Evolutionary conservation across 1,140 invertebrate species (phyloP), one percentile per base, ranked within the genome.

Genomic region (Oryctes rhinoceros): DNA sequence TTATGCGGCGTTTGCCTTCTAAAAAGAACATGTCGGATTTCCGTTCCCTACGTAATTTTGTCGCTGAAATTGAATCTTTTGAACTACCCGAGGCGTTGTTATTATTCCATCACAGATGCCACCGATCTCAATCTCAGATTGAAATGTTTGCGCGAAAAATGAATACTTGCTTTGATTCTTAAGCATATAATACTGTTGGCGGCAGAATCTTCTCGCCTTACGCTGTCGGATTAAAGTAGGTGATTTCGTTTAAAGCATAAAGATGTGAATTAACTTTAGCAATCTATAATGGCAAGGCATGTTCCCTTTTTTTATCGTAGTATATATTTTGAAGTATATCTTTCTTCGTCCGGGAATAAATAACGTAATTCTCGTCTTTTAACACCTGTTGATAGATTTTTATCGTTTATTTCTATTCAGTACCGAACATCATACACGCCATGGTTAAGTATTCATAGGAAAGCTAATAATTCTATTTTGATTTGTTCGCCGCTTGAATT

Each of bases 21-120:
- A 71, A 71, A 71, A 71, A 71, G 65, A 71, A 37, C 24, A 71
- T 1, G 35, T 13, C 65, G 20, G 18, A 71, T 71, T 71, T 71
- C 65, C 65, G 20, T 71, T 71, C 65, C 65, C 24, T 71, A 30
- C 35, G 24, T 37, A 37, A 71, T 71, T 71, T 24, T 24, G 24
- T 71, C 65, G 11, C 20, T 35, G 65, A 71, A 71, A 71, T 71
- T 71, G 65, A 71, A 24, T 71, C 65, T 71, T 71, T 71, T 71
- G 65, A 71, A 37, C 24, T 9, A 24, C 65, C 24, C 65, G 65
- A 35, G 35, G 65, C 65, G 65, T 71, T 71, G 11, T 71, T 71
- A 71, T 71, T 71, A 71, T 71, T 71, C 65, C 65, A 24, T 71
- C 65, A 24, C 65, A 71, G 24, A 71, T 71, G 65, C 20, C 20